phyloP scores from a whole-genome alignment of 2,797 vertebrate species.

The Nyctalus aviator region DNA sequence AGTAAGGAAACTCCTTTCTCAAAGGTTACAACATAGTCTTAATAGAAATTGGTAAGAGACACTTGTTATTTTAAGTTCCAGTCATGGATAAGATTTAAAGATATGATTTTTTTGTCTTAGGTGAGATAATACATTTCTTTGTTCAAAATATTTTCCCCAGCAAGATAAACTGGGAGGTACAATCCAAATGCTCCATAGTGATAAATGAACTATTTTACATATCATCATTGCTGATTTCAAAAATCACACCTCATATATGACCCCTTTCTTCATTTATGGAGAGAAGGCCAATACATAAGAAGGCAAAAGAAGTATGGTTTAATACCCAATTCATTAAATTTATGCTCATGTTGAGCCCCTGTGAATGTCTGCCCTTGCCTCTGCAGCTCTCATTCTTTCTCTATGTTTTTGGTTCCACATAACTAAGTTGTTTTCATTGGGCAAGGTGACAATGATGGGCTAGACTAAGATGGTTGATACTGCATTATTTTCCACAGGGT shows the following conservation, averaged over 20 bases:
- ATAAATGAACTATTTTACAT: not conserved
- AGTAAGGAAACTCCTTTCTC: not conserved
- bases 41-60: not conserved
- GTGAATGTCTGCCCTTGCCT: not conserved
- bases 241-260: not conserved
- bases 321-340: not conserved
- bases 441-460: not conserved
- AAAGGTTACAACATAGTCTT: not conserved
- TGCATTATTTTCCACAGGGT: not conserved
- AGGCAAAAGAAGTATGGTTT: not conserved
- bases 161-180: not conserved
- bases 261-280: not conserved
- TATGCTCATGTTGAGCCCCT: not conserved
- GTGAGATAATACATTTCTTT: not conserved
- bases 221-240: not conserved
- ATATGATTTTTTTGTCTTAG: not conserved
- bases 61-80: not conserved
- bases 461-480: fast-evolving
- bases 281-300: not conserved
- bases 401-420: not conserved
- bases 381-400: not conserved
- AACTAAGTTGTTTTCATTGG: not conserved
- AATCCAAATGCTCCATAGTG: not conserved
- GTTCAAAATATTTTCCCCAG: not conserved
- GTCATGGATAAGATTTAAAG: not conserved